Base-by-base conservation (phyloP, 2,797 vertebrate genomes). In the Melopsittacus undulatus region DNA sequence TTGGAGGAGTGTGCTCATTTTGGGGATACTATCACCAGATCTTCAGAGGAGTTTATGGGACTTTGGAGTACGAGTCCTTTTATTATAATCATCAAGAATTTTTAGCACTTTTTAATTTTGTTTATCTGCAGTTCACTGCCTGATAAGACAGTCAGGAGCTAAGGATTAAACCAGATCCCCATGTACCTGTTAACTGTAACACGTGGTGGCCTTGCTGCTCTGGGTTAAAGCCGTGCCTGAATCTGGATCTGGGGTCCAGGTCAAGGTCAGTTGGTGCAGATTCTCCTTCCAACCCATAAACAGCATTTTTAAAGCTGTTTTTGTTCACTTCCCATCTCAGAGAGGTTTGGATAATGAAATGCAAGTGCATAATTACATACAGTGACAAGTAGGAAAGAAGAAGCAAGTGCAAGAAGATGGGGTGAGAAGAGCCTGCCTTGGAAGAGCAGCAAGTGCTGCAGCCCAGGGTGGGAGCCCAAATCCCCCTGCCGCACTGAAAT, bases 171-270 rank as follows among this genome's bases (percentile, higher is more conserved):
- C 30, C 40, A 54, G 70, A 20, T 13, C 52, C 36, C 26, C 4
- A 0, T 1, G 9, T 48, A 2, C 17, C 19, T 38, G 1, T 24
- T 46, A 52, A 21, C 5, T 6, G 13, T 17, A 30, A 9, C n/a
- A 7, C 5, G 2, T 0, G 4, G 23, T 2, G 16, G 27, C 32
- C 67, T 11, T 15, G 17, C 32, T 61, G 61, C 49, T 62, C 32
- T 26, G 27, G 10, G 9, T 21, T 29, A 2, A 7, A n/a, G 46
- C 18, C 12, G 1, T 22, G 36, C 19, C 26, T n/a, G 22, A 7
- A 8, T 26, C 40, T 1, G 8, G 45, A 20, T 34, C 32, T 42
- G 14, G 4, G 17, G 24, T 32, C 56, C 74, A 34, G 30, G 5
- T 26, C 43, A 43, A 75, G 38, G 68, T 43, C 57, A 17, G 22